Percentiles rank a stretch among this genome's conserved stretches.
These are phyloP conservation scores for Carlito syrichta DNA, from an alignment of 2,113 vertebrate species.

Conservation along the genomic window DNA sequence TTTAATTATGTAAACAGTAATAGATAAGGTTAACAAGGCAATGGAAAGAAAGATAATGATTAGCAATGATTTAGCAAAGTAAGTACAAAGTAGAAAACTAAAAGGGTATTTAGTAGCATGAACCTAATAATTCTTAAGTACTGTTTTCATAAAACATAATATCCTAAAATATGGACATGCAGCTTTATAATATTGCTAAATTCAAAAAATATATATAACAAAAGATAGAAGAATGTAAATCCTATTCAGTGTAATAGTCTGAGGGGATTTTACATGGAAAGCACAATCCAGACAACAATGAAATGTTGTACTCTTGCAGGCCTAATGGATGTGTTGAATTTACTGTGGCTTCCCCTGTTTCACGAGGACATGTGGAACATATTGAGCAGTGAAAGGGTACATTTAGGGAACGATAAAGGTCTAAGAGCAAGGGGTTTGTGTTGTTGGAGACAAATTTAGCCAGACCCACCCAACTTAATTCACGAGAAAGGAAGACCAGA, in stretches of 20 bases:
- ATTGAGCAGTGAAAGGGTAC: slow-evolving; percentile 32
- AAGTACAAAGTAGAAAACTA: not conserved
- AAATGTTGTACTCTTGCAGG: slow-evolving; percentile 2
- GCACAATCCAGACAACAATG: slow-evolving; percentile 44
- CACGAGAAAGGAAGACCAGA: not conserved
- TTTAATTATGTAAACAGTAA: not conserved
- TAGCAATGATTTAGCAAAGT: not conserved
- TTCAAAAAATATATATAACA: slow-evolving; percentile 2
- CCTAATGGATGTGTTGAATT: slow-evolving; percentile 34
- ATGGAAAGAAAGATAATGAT: not conserved
- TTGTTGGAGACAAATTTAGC: slow-evolving; percentile 9
- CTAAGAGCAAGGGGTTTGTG: slow-evolving; percentile 22
- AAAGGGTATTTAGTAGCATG: not conserved
- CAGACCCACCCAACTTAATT: slow-evolving; percentile 47
- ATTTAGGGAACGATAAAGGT: slow-evolving; percentile 4
- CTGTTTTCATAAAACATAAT: not conserved
- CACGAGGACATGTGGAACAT: slow-evolving; percentile 51
- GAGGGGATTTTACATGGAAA: not conserved
- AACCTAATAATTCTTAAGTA: not conserved
- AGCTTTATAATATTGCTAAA: not conserved
- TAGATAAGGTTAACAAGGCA: not conserved
- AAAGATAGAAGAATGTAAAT: slow-evolving; percentile 28
- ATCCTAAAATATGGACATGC: not conserved
- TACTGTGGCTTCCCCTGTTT: not conserved
- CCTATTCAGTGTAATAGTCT: not conserved